Conservation (phyloP, 1,140 invertebrate genomes). For the Tetramorium parvispinum region DNA sequence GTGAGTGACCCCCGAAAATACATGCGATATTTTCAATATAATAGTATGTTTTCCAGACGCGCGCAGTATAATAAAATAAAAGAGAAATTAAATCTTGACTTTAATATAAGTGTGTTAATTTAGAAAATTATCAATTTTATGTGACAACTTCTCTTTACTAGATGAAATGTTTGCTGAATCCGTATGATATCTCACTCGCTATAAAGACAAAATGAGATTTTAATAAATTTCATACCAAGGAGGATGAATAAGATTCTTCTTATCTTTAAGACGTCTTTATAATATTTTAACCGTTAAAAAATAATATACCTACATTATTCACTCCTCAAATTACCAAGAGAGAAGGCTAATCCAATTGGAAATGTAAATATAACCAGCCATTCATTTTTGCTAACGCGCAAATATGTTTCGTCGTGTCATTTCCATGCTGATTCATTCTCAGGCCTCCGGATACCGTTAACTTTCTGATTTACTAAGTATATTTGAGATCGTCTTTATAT, state of each 20-base stretch:
- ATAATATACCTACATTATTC: neutral
- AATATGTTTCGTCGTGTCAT: slow-evolving; percentile 36
- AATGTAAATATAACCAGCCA: slow-evolving; percentile 40
- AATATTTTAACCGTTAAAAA: neutral
- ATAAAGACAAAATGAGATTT: neutral
- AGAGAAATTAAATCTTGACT: neutral
- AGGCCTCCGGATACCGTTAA: slow-evolving; percentile 24
- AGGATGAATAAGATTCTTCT: neutral
- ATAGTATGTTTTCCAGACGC: neutral
- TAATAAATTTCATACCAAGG: neutral
- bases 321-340: neutral
- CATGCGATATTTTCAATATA: neutral
- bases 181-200: neutral
- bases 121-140: neutral
- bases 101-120: neutral
- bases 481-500: slow-evolving; percentile 51
- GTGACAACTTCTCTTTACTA: neutral
- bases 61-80: neutral
- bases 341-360: slow-evolving; percentile 35
- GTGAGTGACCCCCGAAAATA: neutral
- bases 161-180: neutral
- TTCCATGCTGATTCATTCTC: slow-evolving; percentile 45
- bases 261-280: neutral
- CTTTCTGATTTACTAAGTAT: slow-evolving; percentile 41
- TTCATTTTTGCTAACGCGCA: slow-evolving; percentile 19